Percentiles rank a stretch among this genome's conserved stretches.
These are phyloP conservation scores for Myxocyprinus asiaticus DNA, from an alignment of 2,113 vertebrate genomes.

Conservation along the genomic window DNA sequence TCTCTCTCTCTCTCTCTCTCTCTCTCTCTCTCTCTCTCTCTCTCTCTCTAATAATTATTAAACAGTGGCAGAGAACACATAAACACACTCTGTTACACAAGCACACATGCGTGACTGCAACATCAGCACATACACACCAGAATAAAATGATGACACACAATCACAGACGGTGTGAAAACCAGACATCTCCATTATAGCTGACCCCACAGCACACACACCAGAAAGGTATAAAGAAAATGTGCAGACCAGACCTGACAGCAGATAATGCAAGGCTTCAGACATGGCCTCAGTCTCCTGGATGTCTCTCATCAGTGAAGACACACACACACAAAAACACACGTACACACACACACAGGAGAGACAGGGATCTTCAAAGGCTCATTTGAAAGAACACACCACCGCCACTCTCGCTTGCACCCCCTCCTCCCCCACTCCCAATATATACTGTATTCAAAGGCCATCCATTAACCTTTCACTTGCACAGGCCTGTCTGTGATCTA, in stretches of 20 bases:
- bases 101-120: too few species aligned
- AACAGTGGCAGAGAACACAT: too few species aligned
- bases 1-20: too few species aligned
- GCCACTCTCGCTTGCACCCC: constrained; percentile 29
- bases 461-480: constrained; percentile 81
- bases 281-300: neutral
- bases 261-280: constrained; percentile 40
- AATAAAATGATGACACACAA: too few species aligned
- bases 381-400: constrained; percentile 67
- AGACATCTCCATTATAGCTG: constrained; percentile 7
- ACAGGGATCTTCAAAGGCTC: constrained; percentile 71
- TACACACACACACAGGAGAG: constrained; percentile 25
- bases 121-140: too few species aligned
- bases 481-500: constrained; percentile 74
- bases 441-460: constrained; percentile 75
- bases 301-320: constrained; percentile 25
- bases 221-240: constrained; percentile 59
- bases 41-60: too few species aligned
- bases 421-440: constrained; percentile 64
- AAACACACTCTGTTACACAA: too few species aligned
- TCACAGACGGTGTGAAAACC: constrained; percentile 23
- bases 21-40: too few species aligned
- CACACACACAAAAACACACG: neutral
- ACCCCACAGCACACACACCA: constrained; percentile 28
- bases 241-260: constrained; percentile 33